phyloP scores from a whole-genome alignment of 2,113 vertebrate species.

The Theropithecus gelada region DNA sequence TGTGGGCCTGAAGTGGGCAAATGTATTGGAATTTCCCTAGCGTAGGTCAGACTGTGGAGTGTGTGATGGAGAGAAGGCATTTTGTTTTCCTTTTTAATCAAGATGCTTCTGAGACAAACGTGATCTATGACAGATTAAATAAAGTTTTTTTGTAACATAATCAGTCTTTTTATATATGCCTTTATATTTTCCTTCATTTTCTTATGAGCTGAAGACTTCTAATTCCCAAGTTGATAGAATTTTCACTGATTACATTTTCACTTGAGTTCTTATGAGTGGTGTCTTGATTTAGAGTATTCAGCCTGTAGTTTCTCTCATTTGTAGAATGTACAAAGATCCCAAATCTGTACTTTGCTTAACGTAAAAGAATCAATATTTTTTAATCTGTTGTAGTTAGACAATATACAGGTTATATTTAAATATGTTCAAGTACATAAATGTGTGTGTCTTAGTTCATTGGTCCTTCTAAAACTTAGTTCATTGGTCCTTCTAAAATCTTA shows the following conservation, averaged over 20 bases:
- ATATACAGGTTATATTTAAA: not conserved
- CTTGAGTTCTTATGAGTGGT: not conserved
- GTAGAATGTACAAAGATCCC: not conserved
- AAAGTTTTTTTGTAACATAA: not conserved
- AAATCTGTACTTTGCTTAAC: not conserved
- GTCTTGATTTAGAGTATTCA: not conserved
- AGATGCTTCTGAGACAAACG: not conserved
- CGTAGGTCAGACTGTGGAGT: not conserved
- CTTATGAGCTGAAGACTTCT: not conserved
- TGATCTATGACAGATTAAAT: not conserved
- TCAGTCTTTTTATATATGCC: not conserved
- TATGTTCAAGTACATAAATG: not conserved
- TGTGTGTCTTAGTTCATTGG: not conserved
- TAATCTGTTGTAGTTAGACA: not conserved
- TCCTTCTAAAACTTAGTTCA: not conserved
- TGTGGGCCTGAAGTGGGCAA: not conserved
- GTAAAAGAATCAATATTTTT: not conserved
- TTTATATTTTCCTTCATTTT: not conserved
- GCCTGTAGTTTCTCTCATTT: not conserved
- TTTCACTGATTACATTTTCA: not conserved
- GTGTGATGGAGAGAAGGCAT: not conserved
- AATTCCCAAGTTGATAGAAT: not conserved
- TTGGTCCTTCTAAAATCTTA: not conserved
- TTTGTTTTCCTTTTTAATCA: not conserved
- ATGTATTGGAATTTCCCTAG: not conserved